Conservation (phyloP, 2,797 vertebrate genomes). For the Molossus alvarezi region DNA sequence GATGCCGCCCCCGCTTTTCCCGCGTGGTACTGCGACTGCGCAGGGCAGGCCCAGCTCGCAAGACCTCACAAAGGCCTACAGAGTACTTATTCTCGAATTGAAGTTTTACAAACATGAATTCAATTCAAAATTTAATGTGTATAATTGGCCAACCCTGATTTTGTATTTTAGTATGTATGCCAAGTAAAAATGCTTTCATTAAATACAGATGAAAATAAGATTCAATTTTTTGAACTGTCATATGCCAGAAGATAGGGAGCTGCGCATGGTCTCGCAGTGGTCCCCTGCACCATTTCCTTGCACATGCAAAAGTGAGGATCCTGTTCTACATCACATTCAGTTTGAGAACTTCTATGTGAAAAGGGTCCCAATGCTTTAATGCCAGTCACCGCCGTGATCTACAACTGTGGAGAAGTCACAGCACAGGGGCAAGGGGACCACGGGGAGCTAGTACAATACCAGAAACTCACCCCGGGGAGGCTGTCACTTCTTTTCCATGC, state of each 20-base stretch:
- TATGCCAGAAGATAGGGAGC: constrained; percentile 15
- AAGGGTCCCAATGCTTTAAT: background rate
- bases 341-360: background rate
- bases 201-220: constrained; percentile 80
- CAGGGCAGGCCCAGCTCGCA: background rate
- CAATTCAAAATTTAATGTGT: constrained; percentile 75
- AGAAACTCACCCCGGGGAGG: background rate
- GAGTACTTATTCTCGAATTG: constrained; percentile 8
- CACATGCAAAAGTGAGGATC: background rate
- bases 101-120: constrained; percentile 73
- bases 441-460: background rate
- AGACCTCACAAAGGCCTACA: accelerated
- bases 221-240: constrained; percentile 72
- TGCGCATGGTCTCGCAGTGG: background rate
- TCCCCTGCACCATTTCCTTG: constrained; percentile 47
- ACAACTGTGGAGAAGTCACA: background rate
- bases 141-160: constrained; percentile 77
- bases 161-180: constrained; percentile 80
- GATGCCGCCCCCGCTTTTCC: no score
- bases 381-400: background rate
- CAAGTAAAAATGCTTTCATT: constrained; percentile 84
- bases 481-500: background rate
- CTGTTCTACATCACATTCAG: accelerated
- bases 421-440: background rate
- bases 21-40: background rate